A percentile compares a stretch with the other conserved stretches of the same genome.
Evolutionary conservation across 2,888 invertebrate species (phyloP).

Genomic region (Thecophora atra): DNA sequence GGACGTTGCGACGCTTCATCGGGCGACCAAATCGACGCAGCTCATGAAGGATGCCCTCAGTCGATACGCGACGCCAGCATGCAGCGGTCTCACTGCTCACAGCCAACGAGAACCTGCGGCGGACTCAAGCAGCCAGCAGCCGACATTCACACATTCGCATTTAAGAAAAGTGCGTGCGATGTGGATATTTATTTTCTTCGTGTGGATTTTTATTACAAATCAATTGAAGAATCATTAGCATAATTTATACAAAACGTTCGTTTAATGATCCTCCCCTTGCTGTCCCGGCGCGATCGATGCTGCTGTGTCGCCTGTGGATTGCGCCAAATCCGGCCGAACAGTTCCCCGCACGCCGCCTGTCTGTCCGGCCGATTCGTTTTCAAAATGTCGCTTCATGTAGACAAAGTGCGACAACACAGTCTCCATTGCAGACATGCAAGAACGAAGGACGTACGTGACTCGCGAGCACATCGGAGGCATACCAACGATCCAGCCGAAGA

Average conservation of each 20-base stretch:
- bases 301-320: slow-evolving; percentile 9
- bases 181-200: slow-evolving; percentile 65
- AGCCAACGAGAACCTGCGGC: slow-evolving; percentile 18
- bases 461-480: slow-evolving; percentile 6
- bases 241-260: slow-evolving; percentile 67
- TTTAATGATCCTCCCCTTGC: slow-evolving; percentile 62
- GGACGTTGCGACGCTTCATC: neutral
- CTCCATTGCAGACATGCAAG: neutral
- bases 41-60: neutral
- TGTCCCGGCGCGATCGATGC: slow-evolving; percentile 14
- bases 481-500: neutral
- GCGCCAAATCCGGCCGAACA: neutral
- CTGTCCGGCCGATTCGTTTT: neutral
- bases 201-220: slow-evolving; percentile 67
- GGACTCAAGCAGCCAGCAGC: slow-evolving; percentile 11
- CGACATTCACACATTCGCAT: slow-evolving; percentile 24
- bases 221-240: slow-evolving; percentile 67
- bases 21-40: too few relatives aligned
- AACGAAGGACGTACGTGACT: slow-evolving; percentile 33
- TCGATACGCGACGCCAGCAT: slow-evolving; percentile 8
- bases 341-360: neutral
- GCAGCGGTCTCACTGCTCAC: slow-evolving; percentile 15
- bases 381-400: slow-evolving; percentile 39
- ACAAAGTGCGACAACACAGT: slow-evolving; percentile 32
- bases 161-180: slow-evolving; percentile 60